These are phyloP conservation scores for Terebella lapidaria DNA, from an alignment of 2,888 invertebrate species.

Conservation along the genomic window DNA sequence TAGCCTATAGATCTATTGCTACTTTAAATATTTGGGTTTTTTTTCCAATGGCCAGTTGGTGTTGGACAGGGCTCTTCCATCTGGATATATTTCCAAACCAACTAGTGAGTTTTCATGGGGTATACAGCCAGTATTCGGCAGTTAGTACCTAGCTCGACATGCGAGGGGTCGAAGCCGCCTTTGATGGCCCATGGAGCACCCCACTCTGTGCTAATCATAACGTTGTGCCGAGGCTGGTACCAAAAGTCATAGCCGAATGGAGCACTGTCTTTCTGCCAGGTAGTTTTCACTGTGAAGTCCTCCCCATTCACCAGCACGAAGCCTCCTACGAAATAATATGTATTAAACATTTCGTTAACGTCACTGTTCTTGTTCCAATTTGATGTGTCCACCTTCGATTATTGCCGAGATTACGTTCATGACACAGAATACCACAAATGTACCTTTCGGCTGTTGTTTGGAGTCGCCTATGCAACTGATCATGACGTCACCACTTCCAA, in stretches of 20 bases:
- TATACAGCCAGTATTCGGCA: too few species aligned
- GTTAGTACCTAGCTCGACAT: slow-evolving; percentile 56
- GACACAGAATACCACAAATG: too few species aligned
- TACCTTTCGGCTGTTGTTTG: slow-evolving; percentile 68
- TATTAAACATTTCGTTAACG: background rate
- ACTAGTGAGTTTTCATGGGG: too few species aligned
- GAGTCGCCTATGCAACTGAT: slow-evolving; percentile 89
- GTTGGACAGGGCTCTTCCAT: too few species aligned
- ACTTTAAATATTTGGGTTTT: too few species aligned
- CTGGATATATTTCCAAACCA: too few species aligned
- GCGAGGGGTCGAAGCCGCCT: slow-evolving; percentile 59
- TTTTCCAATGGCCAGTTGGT: too few species aligned
- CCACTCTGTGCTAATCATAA: slow-evolving; percentile 90
- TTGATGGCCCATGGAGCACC: slow-evolving; percentile 79
- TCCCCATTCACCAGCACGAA: slow-evolving; percentile 82
- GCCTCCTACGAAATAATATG: slow-evolving; percentile 59
- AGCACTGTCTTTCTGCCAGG: slow-evolving; percentile 49
- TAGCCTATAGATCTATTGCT: background rate
- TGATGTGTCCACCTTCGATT: too few species aligned
- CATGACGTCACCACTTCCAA: slow-evolving; percentile 88
- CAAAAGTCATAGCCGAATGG: slow-evolving; percentile 87
- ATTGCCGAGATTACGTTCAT: too few species aligned
- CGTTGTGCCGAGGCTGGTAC: slow-evolving; percentile 91
- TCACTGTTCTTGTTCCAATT: too few species aligned
- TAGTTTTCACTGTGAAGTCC: slow-evolving; percentile 66